Conservation (phyloP, 2,113 vertebrate genomes). For the Podarcis muralis region DNA sequence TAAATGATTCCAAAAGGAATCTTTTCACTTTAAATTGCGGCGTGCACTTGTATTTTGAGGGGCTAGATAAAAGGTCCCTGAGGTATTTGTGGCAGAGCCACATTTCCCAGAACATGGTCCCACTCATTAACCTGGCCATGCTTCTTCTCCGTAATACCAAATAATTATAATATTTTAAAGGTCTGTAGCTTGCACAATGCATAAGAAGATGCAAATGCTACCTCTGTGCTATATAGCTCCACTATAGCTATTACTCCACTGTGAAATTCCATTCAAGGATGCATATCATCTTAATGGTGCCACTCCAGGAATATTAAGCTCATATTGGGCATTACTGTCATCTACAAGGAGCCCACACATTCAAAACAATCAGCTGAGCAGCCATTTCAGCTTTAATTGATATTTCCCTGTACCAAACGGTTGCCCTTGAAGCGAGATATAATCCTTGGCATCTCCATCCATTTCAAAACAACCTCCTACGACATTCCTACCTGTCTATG, state of each 20-base stretch:
- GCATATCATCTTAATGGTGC: not conserved
- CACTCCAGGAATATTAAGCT: not conserved
- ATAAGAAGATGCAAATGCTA: not conserved
- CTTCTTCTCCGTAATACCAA: not conserved
- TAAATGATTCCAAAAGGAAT: not conserved
- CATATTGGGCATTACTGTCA: not conserved
- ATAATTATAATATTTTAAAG: not conserved
- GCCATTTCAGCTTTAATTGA: slow-evolving; percentile 12
- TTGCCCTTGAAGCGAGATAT: not conserved
- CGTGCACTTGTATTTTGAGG: not conserved
- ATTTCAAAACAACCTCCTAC: not conserved
- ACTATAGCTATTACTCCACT: not conserved
- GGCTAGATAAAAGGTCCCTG: not conserved
- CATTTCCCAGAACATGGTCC: not conserved
- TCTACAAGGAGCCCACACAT: not conserved
- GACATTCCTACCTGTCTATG: not conserved
- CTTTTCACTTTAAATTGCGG: not conserved
- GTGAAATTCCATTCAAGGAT: not conserved
- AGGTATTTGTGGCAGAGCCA: fast-evolving
- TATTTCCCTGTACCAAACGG: slow-evolving; percentile 2
- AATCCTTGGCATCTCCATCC: not conserved
- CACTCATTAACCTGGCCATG: not conserved
- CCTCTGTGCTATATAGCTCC: not conserved
- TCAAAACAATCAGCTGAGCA: not conserved
- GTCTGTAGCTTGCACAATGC: not conserved